Evolutionary conservation across 30 jellyfish, hydroid and myxozoan species (phyloP).

Genomic region (Aurelia sp.): DNA sequence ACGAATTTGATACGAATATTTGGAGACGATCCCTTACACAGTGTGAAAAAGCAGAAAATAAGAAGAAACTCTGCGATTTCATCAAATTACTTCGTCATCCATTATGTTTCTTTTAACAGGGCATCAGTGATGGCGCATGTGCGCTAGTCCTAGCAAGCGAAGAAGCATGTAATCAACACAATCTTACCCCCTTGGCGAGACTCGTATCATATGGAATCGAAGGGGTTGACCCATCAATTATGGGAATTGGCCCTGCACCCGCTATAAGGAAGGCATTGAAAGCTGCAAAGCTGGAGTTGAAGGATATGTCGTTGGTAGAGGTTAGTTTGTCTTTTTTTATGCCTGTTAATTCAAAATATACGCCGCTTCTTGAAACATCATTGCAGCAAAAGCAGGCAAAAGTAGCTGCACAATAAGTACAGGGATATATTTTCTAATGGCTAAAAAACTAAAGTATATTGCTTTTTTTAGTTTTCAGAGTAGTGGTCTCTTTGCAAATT

Average conservation of each 20-base stretch:
- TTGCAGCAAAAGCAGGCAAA: no score
- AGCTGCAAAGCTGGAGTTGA: conserved; percentile 62
- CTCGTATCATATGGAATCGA: conserved; percentile 81
- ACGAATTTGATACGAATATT: no score
- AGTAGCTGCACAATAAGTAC: no score
- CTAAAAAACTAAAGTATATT: no score
- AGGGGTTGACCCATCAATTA: conserved; percentile 92
- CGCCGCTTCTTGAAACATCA: no score
- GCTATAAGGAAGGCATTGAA: conserved; percentile 79
- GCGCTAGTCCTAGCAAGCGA: conserved; percentile 92
- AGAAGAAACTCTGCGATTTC: no score
- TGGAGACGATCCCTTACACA: no score
- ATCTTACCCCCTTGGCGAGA: conserved; percentile 85
- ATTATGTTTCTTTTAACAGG: conserved; percentile 49
- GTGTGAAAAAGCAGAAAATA: no score
- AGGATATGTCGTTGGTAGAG: conserved; percentile 92
- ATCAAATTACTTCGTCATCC: background rate
- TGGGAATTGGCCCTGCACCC: conserved; percentile 99
- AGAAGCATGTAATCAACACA: conserved; percentile 84
- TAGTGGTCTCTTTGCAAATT: no score
- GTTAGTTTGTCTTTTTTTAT: conserved; percentile 28
- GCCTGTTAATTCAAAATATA: background rate
- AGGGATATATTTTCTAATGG: no score
- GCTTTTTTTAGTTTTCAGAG: no score
- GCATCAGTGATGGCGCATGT: conserved; percentile 96